Conservation (phyloP, 2,888 invertebrate species). For the Conus canariensis region DNA sequence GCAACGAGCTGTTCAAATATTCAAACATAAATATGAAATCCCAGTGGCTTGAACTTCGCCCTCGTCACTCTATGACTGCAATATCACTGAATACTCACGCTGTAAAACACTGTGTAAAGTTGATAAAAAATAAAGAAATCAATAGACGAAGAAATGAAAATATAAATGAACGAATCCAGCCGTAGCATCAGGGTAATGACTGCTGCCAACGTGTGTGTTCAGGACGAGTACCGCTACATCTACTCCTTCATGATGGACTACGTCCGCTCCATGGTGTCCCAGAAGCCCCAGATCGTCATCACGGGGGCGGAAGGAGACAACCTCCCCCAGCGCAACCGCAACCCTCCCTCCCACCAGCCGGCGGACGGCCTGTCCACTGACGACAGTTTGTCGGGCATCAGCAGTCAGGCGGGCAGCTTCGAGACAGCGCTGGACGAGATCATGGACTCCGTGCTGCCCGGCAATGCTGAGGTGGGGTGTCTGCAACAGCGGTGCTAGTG, state of each 20-base stretch:
- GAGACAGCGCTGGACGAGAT: conserved; percentile 53
- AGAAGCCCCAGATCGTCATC: conserved; percentile 64
- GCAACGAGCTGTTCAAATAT: too few species aligned
- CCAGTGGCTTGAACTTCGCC: too few species aligned
- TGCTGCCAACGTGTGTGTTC: conserved; percentile 19
- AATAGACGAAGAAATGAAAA: too few species aligned
- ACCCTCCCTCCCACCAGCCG: conserved; percentile 17
- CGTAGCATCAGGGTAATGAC: too few species aligned
- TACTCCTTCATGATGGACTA: conserved; percentile 73
- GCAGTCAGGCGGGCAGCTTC: conserved; percentile 54
- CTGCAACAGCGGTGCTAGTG: too few species aligned
- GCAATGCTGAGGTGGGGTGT: conserved; percentile 41
- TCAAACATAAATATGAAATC: too few species aligned
- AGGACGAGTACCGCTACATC: conserved; percentile 76
- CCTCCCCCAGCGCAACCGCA: conserved; percentile 10
- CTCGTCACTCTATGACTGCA: too few species aligned
- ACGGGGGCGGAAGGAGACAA: conserved; percentile 62
- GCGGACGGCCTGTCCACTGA: conserved; percentile 38
- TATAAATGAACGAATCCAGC: too few species aligned
- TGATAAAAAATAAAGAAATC: too few species aligned
- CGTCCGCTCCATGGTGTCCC: conserved; percentile 59
- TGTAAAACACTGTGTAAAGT: too few species aligned
- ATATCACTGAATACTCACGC: too few species aligned
- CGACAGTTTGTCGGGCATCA: conserved; percentile 49
- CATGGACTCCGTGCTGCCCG: conserved; percentile 46